Evolutionary conservation across 2,888 invertebrate species (phyloP), one percentile per base, ranked within the genome.

Genomic region (Tridacna crocea): DNA sequence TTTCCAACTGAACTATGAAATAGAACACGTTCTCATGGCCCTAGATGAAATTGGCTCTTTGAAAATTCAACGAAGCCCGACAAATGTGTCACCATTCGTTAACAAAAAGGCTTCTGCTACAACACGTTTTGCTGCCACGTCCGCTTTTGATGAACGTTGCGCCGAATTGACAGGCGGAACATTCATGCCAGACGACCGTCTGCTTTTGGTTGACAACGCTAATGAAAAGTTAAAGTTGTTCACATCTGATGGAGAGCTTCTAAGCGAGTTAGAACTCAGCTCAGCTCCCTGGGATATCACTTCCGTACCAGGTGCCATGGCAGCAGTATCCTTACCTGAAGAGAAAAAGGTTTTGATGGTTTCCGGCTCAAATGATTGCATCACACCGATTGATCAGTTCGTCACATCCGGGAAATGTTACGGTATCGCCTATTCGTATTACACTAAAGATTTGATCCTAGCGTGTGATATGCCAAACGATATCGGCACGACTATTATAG

Each of bases 201-300:
- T 87, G 17, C 58, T 87, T 70, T 70, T 87, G 17, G 87, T 87
- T 17, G 87, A 87, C 61, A 82, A 82, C 46, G 87, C 84, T 2
- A 87, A 87, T 55, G 80, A 82, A 58, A 87, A 87, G 55, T 61
- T 87, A 24, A 87, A 87, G 58, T 81, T 87, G 2, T 87, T 87
- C 65, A 84, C 82, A 51, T 79, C 80, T 51, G 87, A 81, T 26
- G 87, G 87, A 10, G 84, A 87, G 48, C 55, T 84, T 15, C 47
- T 87, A 12, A 81, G 84, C 48, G 87, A 87, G 60, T 73, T 87
- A 27, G 87, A 83, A 74, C 76, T 87, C 0, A 81, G 83, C 15
- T 81, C 87, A 0, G 80, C 84, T 22, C 87, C 87, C 47, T 87
- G 87, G 87, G 87, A 87, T 72, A 83, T 87, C 24, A 79, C 87